phyloP scores from a whole-genome alignment of 2,797 vertebrate genomes.

The Oophaga sylvatica region DNA sequence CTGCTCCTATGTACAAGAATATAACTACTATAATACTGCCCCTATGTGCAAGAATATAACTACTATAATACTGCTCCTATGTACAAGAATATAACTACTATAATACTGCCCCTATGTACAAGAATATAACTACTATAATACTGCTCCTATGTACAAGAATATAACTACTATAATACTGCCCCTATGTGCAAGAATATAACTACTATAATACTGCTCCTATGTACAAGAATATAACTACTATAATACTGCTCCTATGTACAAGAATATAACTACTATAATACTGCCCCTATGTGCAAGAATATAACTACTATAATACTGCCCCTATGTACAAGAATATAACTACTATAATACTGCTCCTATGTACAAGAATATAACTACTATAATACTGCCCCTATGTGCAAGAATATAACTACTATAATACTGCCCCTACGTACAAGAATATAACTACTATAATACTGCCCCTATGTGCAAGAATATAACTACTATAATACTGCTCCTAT shows the following conservation, averaged over 20 bases:
- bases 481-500: slow-evolving; percentile 21
- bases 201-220: slow-evolving; percentile 21
- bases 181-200: no score
- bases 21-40: slow-evolving; percentile 10
- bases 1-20: no score
- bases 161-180: slow-evolving; percentile 10
- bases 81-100: no score
- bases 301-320: slow-evolving; percentile 10
- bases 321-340: no score
- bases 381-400: slow-evolving; percentile 7
- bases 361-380: no score
- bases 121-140: slow-evolving; percentile 18
- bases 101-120: slow-evolving; percentile 7
- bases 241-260: no score
- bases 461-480: no score
- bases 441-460: slow-evolving; percentile 10
- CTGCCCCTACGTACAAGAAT: no score
- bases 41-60: no score
- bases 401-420: slow-evolving; percentile 18
- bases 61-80: slow-evolving; percentile 21
- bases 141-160: no score
- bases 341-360: slow-evolving; percentile 21
- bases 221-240: no score
- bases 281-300: no score
- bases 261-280: slow-evolving; percentile 18